These are phyloP conservation scores for Rhodinocichla rosea DNA, from an alignment of 2,113 vertebrate genomes.

Conservation along the genomic window DNA sequence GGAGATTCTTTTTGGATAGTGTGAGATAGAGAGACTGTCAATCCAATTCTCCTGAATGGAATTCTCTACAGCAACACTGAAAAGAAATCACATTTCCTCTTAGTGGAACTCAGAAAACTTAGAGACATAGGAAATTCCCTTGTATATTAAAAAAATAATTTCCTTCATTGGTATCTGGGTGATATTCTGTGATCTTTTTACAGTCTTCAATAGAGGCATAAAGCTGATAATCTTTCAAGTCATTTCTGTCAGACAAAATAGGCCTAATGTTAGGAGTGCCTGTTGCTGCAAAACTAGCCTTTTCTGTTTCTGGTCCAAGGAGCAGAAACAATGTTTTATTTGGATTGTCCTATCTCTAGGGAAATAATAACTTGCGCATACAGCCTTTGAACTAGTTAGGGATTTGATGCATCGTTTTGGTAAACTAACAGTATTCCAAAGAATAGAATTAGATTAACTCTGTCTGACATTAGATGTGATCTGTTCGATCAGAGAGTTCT, in stretches of 20 bases:
- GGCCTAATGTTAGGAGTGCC: not conserved
- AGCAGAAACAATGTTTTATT: conserved; percentile 47
- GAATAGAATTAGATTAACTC: not conserved
- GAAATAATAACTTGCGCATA: not conserved
- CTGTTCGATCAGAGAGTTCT: not conserved
- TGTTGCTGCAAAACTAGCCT: not conserved
- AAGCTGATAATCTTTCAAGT: not conserved
- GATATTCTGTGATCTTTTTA: not conserved
- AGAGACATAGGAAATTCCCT: not conserved
- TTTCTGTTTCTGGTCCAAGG: conserved; percentile 25
- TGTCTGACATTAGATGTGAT: not conserved
- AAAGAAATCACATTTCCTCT: not conserved
- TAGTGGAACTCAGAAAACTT: not conserved
- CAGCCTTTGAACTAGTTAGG: not conserved
- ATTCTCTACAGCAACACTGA: not conserved
- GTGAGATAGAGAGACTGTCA: not conserved
- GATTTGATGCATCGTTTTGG: not conserved
- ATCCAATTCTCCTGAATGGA: not conserved
- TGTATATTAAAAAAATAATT: not conserved
- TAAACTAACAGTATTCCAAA: not conserved
- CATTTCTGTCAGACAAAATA: not conserved
- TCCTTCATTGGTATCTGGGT: not conserved
- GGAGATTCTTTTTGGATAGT: not conserved
- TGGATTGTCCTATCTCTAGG: conserved; percentile 2
- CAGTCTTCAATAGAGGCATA: not conserved